A percentile compares a stretch with the other conserved stretches of the same genome.
These are phyloP conservation scores for Apis cerana DNA, from an alignment of 1,140 invertebrate genomes.

Conservation along the genomic window DNA sequence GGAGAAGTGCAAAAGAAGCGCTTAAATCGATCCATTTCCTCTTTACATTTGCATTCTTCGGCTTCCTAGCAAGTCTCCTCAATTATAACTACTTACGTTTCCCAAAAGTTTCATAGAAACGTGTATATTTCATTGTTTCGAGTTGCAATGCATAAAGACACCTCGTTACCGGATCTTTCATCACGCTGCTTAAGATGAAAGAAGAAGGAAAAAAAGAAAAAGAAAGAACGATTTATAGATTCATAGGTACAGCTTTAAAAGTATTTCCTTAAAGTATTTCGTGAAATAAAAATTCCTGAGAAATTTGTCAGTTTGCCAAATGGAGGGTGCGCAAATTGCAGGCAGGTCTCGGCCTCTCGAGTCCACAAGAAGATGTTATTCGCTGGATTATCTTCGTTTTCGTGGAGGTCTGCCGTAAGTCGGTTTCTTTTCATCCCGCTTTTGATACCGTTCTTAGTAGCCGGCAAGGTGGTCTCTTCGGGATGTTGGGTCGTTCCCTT, in stretches of 20 bases:
- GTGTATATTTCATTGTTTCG: too few species aligned
- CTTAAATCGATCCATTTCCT: too few species aligned
- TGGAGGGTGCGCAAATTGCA: background rate
- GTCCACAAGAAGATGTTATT: slow-evolving; percentile 24
- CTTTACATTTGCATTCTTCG: too few species aligned
- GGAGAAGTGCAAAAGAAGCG: too few species aligned
- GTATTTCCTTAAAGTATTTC: background rate
- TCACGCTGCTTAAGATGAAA: too few species aligned
- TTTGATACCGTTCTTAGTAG: slow-evolving; percentile 48
- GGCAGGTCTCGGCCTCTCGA: slow-evolving; percentile 19
- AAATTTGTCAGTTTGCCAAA: slow-evolving; percentile 34
- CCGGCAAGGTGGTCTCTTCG: slow-evolving; percentile 47
- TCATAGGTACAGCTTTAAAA: background rate
- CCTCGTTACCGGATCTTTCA: too few species aligned
- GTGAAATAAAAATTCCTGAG: slow-evolving; percentile 30
- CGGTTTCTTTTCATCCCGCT: slow-evolving; percentile 49
- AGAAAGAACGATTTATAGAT: too few species aligned
- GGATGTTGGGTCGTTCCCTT: slow-evolving; percentile 12
- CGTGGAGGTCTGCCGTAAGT: slow-evolving; percentile 50
- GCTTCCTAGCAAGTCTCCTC: too few species aligned
- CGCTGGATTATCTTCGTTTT: slow-evolving; percentile 61
- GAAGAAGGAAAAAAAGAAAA: too few species aligned
- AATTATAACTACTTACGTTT: too few species aligned
- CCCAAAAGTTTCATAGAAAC: too few species aligned
- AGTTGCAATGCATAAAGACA: too few species aligned